A percentile compares a stretch with the other conserved stretches of the same genome.
Conservation (phyloP, 2,888 invertebrate genomes). For the Sinopyrophorus schimmeli region DNA sequence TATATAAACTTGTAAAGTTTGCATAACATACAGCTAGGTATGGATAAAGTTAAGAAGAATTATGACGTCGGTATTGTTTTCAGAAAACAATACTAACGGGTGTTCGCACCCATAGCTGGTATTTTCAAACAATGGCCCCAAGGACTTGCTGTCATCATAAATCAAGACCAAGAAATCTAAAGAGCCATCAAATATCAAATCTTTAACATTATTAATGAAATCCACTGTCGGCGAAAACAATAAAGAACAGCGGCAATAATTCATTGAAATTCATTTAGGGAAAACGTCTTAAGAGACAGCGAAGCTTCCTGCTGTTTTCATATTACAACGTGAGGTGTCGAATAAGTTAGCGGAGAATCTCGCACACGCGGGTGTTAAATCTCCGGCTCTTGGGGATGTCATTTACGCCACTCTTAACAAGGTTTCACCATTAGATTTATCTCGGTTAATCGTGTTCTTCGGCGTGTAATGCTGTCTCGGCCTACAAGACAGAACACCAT, state of each 20-base stretch:
- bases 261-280: slow-evolving; percentile 27
- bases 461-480: slow-evolving; percentile 53
- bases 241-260: slow-evolving; percentile 27
- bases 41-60: slow-evolving; percentile 48
- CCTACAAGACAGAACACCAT: slow-evolving; percentile 47
- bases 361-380: slow-evolving; percentile 29
- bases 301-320: slow-evolving; percentile 23
- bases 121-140: slow-evolving; percentile 50
- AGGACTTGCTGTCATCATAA: slow-evolving; percentile 46
- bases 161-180: slow-evolving; percentile 42
- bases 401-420: slow-evolving; percentile 54
- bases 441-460: slow-evolving; percentile 55
- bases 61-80: slow-evolving; percentile 50
- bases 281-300: slow-evolving; percentile 19
- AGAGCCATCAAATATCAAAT: slow-evolving; percentile 35
- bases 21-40: slow-evolving; percentile 45
- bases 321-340: slow-evolving; percentile 24
- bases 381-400: slow-evolving; percentile 44
- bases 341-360: slow-evolving; percentile 28
- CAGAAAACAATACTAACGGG: slow-evolving; percentile 48
- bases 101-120: slow-evolving; percentile 49
- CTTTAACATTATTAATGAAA: slow-evolving; percentile 32
- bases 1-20: slow-evolving; percentile 44
- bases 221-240: slow-evolving; percentile 25
- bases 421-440: slow-evolving; percentile 57